Evolutionary conservation across 2,888 invertebrate genomes (phyloP).

Genomic region (Noctua janthe): DNA sequence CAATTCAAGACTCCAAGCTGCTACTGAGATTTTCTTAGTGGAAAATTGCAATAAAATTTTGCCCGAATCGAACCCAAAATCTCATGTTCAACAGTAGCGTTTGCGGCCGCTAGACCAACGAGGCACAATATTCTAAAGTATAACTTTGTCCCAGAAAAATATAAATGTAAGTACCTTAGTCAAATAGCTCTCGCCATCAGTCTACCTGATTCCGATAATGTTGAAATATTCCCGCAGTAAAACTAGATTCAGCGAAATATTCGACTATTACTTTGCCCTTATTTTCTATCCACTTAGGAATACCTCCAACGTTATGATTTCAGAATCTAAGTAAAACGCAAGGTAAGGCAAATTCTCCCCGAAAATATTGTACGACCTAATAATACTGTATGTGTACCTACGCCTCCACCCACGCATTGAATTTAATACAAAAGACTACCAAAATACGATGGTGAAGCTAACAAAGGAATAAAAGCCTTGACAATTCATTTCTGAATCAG

Average conservation of each 20-base stretch:
- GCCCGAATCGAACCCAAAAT: not conserved
- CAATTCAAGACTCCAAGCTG: not conserved
- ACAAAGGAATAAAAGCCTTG: conserved; percentile 46
- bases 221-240: not conserved
- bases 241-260: conserved; percentile 4
- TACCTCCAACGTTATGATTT: conserved; percentile 25
- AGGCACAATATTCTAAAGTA: not conserved
- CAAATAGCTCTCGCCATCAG: not conserved
- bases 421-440: conserved; percentile 41
- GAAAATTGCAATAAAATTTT: not conserved
- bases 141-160: not conserved
- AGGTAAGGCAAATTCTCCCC: not conserved
- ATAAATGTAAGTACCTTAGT: not conserved
- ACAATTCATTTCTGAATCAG: conserved; percentile 56
- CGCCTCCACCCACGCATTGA: conserved; percentile 31
- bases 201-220: not conserved
- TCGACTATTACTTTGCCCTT: not conserved
- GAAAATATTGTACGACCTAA: conserved; percentile 16
- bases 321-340: not conserved
- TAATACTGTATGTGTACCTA: conserved; percentile 32
- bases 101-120: not conserved
- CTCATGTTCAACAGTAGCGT: not conserved
- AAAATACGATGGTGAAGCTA: conserved; percentile 22
- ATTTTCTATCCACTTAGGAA: conserved; percentile 14
- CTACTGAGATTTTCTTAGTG: not conserved